Evolutionary conservation across 2,113 vertebrate species (phyloP), one percentile per base, ranked within the genome.

Genomic region (Petromus typicus): DNA sequence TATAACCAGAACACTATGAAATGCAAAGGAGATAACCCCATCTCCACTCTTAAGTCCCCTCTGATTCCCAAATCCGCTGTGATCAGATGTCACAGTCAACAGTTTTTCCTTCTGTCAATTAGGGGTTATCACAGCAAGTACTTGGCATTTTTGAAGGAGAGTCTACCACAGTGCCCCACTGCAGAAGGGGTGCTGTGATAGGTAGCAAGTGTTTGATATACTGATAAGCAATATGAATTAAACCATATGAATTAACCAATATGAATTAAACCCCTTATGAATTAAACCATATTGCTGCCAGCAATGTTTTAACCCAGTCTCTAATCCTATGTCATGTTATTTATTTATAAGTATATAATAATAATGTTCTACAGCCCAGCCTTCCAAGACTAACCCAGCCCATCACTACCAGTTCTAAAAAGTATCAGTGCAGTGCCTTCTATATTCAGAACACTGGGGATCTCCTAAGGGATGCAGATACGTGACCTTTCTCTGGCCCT

Each of bases 121-220:
- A 57, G 59, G 87, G 43, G 9, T 61, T 43, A 45, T 40, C 27
- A 30, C 4, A 45, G 56, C 5, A 22, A 16, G 14, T 11, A 5
- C 54, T 25, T 37, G 3, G 14, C 13, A 61, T 54, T 63, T 86
- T 76, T 57, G 51, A 61, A 13, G 22, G 90, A 61, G 54, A n/a
- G 23, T 43, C 51, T 67, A 5, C 56, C 45, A 2, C 0, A 0
- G 40, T 30, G 43, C 40, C 76, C n/a, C 51, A 25, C 64, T n/a
- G 1, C 4, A 61, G 66, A 23, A 87, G 5, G 22, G 32, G 13
- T 25, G 25, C 30, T 13, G 1, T 69, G 48, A 51, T 20, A 5
- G 69, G 51, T 57, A 73, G n/a, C 34, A 48, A 9, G 10, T 14
- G 17, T 12, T 61, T 30, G 37, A 67, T 32, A n/a, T 8, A 34